Conservation (phyloP, 2,888 invertebrate species). For the Allygus modestus region DNA sequence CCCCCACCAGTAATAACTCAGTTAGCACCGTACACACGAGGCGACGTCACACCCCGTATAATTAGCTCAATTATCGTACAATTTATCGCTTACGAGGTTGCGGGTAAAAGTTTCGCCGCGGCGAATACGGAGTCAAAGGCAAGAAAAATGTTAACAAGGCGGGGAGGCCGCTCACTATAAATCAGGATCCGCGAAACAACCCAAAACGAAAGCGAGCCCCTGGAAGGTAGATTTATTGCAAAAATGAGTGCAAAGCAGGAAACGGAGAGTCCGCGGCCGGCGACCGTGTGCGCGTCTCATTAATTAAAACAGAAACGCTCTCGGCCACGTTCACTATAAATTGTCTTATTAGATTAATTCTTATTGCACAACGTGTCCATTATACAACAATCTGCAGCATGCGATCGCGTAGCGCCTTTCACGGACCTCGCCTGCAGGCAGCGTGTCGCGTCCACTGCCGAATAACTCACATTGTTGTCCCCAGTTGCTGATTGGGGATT, state of each 20-base stretch:
- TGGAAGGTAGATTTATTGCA: conserved; percentile 53
- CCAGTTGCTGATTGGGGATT: not conserved
- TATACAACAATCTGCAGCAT: conserved; percentile 57
- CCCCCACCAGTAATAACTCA: conserved; percentile 26
- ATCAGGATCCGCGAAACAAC: conserved; percentile 47
- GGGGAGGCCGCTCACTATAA: not conserved
- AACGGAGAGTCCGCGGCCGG: not conserved
- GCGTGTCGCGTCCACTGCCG: conserved; percentile 3
- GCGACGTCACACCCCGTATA: conserved; percentile 26
- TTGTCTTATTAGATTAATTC: conserved; percentile 59
- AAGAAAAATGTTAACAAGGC: conserved; percentile 58
- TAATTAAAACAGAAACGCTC: conserved; percentile 45
- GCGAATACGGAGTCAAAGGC: conserved; percentile 34
- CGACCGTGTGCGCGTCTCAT: conserved; percentile 31
- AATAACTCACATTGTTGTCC: not conserved
- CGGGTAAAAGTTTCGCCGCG: conserved; percentile 25
- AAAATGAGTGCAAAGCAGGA: conserved; percentile 42
- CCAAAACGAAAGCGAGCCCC: conserved; percentile 58
- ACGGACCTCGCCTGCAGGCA: conserved; percentile 14
- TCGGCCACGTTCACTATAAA: conserved; percentile 50
- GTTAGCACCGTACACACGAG: conserved; percentile 1
- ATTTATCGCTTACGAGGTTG: conserved; percentile 39
- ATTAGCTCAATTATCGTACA: conserved; percentile 44
- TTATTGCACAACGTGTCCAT: conserved; percentile 51
- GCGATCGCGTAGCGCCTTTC: conserved; percentile 51